Evolutionary conservation across 2,888 invertebrate species (phyloP), one percentile per base, ranked within the genome.

Genomic region (Bombyx huttoni): DNA sequence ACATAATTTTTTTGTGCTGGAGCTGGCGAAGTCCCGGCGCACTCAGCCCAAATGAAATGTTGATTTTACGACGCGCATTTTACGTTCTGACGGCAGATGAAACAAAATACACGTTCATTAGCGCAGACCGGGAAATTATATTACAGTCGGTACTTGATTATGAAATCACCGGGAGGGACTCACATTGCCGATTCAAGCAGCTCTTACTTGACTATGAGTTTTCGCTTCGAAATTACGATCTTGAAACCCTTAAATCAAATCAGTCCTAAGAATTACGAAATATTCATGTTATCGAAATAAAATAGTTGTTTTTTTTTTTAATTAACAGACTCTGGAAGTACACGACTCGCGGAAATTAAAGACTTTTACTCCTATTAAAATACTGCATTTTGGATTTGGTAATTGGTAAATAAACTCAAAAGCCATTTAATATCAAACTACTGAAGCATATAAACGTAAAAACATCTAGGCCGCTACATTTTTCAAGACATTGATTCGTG

Each of bases 21-120:
- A 70, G 64, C 70, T 58, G 61, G 62, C 59, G 62, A 63, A 54
- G 61, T 54, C 58, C 61, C 56, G 52, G 62, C 65, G 66, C 62
- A 63, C 69, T 68, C 70, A 59, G 64, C 62, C 67, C 68, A 71
- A 80, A 78, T 75, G 75, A 80, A 78, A 80, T 77, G 81, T 81
- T 82, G 78, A 82, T 80, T 82, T 80, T 75, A 73, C 73, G 71
- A 71, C 69, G 73, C 70, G 65, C 69, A 70, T 71, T 76, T 74
- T 74, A 75, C 74, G 68, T 73, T 65, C 71, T 68, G 73, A 65
- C 75, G 75, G 75, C 75, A 77, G 78, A 81, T 77, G 82, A 83
- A 84, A 84, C 82, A 83, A 86, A 85, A 84, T 86, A 81, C 76
- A 81, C 79, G 79, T 84, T 86, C 84, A 83, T 85, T 85, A 84